A percentile compares a stretch with the other conserved stretches of the same genome.
Conservation (phyloP, 2,113 vertebrate genomes). For the Rousettus leschenaultii region DNA sequence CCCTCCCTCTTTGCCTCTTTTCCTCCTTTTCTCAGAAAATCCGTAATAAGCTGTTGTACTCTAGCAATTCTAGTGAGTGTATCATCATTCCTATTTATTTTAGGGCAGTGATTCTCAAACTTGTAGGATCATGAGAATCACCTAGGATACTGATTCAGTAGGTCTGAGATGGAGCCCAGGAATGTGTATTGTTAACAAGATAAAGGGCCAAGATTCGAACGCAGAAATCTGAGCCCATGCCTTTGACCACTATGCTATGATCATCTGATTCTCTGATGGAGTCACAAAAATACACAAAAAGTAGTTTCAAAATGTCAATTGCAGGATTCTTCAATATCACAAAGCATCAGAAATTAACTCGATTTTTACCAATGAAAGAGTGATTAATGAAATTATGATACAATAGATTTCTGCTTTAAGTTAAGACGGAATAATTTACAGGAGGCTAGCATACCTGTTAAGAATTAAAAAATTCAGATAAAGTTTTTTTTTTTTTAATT, state of each 20-base stretch:
- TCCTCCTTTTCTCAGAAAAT: not conserved
- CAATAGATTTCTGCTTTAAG: not conserved
- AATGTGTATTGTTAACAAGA: not conserved
- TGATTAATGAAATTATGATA: not conserved
- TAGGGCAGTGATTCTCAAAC: not conserved
- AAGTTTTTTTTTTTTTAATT: not conserved
- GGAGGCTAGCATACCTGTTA: not conserved
- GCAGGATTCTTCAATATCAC: not conserved
- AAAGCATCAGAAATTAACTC: not conserved
- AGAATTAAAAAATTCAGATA: not conserved
- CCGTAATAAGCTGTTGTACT: not conserved
- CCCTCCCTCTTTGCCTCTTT: too few relatives aligned
- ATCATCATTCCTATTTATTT: not conserved
- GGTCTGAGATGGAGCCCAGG: not conserved
- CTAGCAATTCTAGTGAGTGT: not conserved
- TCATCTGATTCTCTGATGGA: not conserved
- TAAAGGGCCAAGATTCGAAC: not conserved
- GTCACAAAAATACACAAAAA: too few relatives aligned
- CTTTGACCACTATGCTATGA: not conserved
- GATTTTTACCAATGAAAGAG: not conserved
- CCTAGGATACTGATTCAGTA: not conserved
- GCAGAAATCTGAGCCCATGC: not conserved
- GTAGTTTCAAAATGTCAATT: not conserved
- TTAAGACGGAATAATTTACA: not conserved
- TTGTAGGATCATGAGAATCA: not conserved